Conservation (phyloP, 2,797 vertebrate species). For the Lycodopsis pacificus region DNA sequence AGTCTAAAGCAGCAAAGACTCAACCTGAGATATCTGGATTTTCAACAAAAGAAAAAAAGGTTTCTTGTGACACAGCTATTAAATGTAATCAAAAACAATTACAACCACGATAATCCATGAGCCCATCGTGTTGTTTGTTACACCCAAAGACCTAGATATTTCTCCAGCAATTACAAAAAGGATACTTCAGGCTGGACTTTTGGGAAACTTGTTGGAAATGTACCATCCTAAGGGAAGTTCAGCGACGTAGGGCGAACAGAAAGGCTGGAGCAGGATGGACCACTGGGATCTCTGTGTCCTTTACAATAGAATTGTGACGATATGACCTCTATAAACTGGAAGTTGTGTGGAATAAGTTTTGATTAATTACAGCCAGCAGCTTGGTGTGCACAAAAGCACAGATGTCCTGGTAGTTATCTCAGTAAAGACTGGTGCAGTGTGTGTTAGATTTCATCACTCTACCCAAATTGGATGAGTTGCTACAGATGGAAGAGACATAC, state of each 20-base stretch:
- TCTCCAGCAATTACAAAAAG: background rate
- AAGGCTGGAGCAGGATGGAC: background rate
- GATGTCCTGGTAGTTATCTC: slow-evolving; percentile 25
- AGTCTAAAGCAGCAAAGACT: background rate
- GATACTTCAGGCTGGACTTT: background rate
- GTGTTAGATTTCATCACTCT: slow-evolving; percentile 40
- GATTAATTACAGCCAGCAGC: slow-evolving; percentile 7
- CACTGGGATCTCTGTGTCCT: background rate
- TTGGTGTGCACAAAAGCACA: slow-evolving; percentile 38
- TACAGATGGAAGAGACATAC: slow-evolving; percentile 42
- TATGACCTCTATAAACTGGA: slow-evolving; percentile 16
- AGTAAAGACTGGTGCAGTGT: slow-evolving; percentile 17
- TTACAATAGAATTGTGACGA: background rate
- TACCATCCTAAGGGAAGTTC: background rate
- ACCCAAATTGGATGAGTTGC: slow-evolving; percentile 33
- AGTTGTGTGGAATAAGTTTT: slow-evolving; percentile 1
- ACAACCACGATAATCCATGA: background rate
- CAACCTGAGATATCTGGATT: background rate
- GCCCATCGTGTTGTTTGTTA: background rate
- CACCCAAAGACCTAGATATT: background rate
- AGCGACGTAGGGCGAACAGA: background rate
- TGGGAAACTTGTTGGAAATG: background rate
- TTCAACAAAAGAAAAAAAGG: background rate
- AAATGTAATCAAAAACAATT: background rate
- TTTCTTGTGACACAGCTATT: background rate